A percentile compares a stretch with the other conserved stretches of the same genome.
Evolutionary conservation across 2,888 invertebrate species (phyloP).

Genomic region (Leptopilina myrica): DNA sequence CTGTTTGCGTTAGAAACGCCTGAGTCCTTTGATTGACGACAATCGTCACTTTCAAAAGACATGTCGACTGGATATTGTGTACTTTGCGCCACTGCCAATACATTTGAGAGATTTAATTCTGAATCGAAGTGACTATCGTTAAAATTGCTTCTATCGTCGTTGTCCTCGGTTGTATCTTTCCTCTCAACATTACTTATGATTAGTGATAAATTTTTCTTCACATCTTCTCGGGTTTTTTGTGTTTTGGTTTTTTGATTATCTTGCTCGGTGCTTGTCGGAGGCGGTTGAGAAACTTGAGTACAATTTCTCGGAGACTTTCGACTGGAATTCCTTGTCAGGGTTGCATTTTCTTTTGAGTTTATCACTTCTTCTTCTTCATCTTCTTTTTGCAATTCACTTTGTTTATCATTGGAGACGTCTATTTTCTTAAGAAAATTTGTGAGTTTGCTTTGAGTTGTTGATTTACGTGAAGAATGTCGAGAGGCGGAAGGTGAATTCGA

Average conservation of each 20-base stretch:
- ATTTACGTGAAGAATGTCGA: neutral
- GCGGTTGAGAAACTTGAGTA: neutral
- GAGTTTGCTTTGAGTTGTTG: neutral
- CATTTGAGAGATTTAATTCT: conserved; percentile 8
- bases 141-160: neutral
- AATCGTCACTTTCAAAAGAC: neutral
- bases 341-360: neutral
- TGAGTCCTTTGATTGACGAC: conserved; percentile 47
- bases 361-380: neutral
- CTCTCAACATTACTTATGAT: conserved; percentile 1
- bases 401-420: neutral
- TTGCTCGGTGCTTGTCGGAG: neutral
- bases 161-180: neutral
- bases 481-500: neutral
- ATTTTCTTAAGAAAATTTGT: neutral
- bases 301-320: neutral
- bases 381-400: neutral
- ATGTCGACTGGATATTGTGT: conserved; percentile 26
- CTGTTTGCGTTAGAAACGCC: conserved; percentile 33
- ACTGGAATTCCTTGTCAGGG: neutral
- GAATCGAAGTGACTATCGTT: conserved; percentile 11
- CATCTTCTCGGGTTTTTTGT: conserved; percentile 21
- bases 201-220: conserved; percentile 25
- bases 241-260: neutral
- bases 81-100: conserved; percentile 19